Evolutionary conservation across 2,797 vertebrate species (phyloP).

Genomic region (Sebastes dallii): DNA sequence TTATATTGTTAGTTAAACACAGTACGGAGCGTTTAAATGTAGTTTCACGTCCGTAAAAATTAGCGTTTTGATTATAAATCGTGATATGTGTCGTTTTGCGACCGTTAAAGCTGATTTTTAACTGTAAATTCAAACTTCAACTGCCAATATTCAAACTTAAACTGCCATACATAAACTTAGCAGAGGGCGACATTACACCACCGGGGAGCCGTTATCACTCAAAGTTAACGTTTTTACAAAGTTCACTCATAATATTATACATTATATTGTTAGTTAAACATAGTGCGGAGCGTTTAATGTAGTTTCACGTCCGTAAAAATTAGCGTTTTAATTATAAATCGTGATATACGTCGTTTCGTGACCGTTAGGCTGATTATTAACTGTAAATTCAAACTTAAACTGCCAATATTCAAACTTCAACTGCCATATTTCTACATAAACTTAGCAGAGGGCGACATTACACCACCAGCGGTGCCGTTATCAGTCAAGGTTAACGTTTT

Average conservation of each 20-base stretch:
- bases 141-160: no score
- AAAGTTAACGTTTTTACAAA: background rate
- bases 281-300: rapidly evolving
- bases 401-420: no score
- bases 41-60: rapidly evolving
- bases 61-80: background rate
- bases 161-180: background rate
- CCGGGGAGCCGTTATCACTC: no score
- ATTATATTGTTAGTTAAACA: background rate
- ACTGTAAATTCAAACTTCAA: no score
- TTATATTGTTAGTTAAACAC: background rate
- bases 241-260: rapidly evolving
- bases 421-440: no score
- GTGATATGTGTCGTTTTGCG: no score
- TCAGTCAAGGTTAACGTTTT: background rate
- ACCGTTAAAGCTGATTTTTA: no score
- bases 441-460: constrained; percentile 38
- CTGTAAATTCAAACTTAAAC: no score
- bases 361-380: no score
- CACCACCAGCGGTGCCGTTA: background rate
- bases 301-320: rapidly evolving
- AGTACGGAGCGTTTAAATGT: rapidly evolving
- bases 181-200: constrained; percentile 36
- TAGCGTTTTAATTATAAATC: background rate
- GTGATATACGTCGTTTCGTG: no score